Conservation (phyloP, 2,797 vertebrate genomes). For the Mormyrops attenuatus region DNA sequence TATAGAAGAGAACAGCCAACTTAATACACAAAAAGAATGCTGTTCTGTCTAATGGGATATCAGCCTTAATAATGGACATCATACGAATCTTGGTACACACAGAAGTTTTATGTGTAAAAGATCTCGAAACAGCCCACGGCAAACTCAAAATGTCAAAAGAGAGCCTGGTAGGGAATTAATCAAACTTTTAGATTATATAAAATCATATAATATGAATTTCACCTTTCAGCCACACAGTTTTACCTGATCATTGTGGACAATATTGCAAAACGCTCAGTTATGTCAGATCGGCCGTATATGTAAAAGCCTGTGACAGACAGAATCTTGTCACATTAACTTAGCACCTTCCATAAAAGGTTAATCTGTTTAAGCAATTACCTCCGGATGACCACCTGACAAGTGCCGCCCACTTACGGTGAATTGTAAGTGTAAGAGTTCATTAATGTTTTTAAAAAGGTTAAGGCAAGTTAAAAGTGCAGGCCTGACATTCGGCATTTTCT, state of each 20-base stretch:
- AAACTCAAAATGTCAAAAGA: background rate
- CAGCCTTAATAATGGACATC: background rate
- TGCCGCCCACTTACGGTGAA: background rate
- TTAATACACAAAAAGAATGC: background rate
- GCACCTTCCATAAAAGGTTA: conserved; percentile 9
- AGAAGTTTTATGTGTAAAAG: background rate
- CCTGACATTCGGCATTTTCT: conserved; percentile 17
- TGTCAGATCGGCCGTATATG: background rate
- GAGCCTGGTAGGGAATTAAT: background rate
- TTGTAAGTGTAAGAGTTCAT: background rate
- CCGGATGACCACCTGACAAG: background rate
- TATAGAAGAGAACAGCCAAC: background rate
- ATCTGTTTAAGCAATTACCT: conserved; percentile 14
- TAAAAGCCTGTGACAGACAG: background rate
- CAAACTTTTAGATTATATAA: background rate
- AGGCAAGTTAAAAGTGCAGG: conserved; percentile 10
- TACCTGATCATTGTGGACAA: background rate
- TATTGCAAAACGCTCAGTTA: background rate
- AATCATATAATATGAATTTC: background rate
- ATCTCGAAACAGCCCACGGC: background rate
- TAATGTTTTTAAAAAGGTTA: conserved; percentile 19
- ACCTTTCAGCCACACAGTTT: background rate
- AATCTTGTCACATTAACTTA: conserved; percentile 1
- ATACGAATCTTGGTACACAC: background rate
- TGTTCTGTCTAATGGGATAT: background rate